Conservation (phyloP, 2,113 vertebrate genomes). For the Dermatemys mawii region DNA sequence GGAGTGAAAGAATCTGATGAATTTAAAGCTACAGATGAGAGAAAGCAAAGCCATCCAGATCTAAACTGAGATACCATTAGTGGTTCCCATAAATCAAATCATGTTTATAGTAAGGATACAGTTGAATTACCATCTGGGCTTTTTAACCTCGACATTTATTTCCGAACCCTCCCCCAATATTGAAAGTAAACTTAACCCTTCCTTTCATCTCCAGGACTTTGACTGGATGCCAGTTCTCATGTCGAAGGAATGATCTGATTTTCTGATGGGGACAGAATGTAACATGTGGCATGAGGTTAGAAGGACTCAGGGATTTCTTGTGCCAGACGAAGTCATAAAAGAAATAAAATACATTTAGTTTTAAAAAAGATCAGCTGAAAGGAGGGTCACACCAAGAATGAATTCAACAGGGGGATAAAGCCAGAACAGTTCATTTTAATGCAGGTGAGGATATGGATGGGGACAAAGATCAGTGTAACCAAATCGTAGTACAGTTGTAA, state of each 20-base stretch:
- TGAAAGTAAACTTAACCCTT: constrained; percentile 84
- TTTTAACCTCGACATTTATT: constrained; percentile 89
- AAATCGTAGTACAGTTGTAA: constrained; percentile 35
- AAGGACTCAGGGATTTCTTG: constrained; percentile 58
- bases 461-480: constrained; percentile 45
- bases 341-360: constrained; percentile 71
- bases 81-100: constrained; percentile 85
- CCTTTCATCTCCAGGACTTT: constrained; percentile 80
- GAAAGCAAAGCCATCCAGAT: constrained; percentile 84
- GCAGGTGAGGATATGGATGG: constrained; percentile 21
- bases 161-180: constrained; percentile 80
- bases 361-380: constrained; percentile 62
- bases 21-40: constrained; percentile 86
- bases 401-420: constrained; percentile 36
- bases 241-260: constrained; percentile 72
- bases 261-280: constrained; percentile 67
- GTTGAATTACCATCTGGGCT: constrained; percentile 90
- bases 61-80: constrained; percentile 88
- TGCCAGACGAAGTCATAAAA: constrained; percentile 62
- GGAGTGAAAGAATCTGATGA: constrained; percentile 82
- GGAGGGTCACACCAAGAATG: constrained; percentile 60
- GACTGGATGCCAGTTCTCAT: constrained; percentile 69
- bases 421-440: constrained; percentile 50
- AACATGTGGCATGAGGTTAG: constrained; percentile 47
- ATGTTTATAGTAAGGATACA: constrained; percentile 86